Conservation (phyloP, 1,140 invertebrate genomes). For the Trissolcus basalis region DNA sequence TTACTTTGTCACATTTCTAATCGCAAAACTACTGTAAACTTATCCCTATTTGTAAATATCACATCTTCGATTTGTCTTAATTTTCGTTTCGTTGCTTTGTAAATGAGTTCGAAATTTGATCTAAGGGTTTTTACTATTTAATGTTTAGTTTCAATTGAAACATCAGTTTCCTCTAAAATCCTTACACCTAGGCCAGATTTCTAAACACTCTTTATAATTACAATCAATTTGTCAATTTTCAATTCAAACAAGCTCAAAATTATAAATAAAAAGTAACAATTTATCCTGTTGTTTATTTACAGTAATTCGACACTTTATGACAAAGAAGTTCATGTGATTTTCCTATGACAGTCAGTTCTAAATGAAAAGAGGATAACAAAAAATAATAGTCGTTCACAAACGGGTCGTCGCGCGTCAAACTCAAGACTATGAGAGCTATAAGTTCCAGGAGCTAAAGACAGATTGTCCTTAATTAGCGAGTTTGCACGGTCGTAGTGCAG, state of each 20-base stretch:
- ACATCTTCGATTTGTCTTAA: slow-evolving; percentile 18
- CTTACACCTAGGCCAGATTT: too few species aligned
- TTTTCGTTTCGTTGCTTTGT: slow-evolving; percentile 19
- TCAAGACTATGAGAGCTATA: slow-evolving; percentile 52
- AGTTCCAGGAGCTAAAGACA: slow-evolving; percentile 46
- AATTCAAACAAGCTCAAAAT: too few species aligned
- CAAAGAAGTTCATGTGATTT: background rate
- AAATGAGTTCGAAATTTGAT: slow-evolving; percentile 21
- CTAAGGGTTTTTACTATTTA: too few species aligned
- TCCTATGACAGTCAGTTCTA: too few species aligned
- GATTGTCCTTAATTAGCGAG: slow-evolving; percentile 46
- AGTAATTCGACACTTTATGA: slow-evolving; percentile 23
- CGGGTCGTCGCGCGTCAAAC: slow-evolving; percentile 40
- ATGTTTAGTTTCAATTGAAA: too few species aligned
- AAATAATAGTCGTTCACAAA: slow-evolving; percentile 43
- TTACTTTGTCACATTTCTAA: too few species aligned
- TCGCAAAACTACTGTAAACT: too few species aligned
- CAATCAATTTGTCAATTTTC: too few species aligned
- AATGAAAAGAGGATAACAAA: background rate
- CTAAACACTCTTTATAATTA: too few species aligned
- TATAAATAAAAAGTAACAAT: too few species aligned
- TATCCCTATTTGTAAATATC: slow-evolving; percentile 21
- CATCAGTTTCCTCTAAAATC: too few species aligned
- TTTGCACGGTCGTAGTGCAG: slow-evolving; percentile 60
- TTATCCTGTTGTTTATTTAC: too few species aligned